Base-by-base conservation (phyloP, 2,113 vertebrate genomes). In the Pterocles burchelli region DNA sequence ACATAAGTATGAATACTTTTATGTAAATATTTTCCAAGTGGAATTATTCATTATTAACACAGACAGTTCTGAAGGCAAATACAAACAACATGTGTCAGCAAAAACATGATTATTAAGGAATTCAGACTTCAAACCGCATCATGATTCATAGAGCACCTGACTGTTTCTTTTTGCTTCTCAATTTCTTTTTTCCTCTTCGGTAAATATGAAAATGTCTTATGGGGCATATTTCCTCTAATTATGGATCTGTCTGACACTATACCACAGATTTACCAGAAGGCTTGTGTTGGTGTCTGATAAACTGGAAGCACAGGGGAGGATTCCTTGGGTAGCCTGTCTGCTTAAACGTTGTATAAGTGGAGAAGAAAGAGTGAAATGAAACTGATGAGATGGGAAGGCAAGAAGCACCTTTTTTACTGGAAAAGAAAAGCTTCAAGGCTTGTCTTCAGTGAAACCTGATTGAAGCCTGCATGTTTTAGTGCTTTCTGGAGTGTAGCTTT, bases 131-230 rank as follows among this genome's bases (percentile, higher is more conserved):
- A 91, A 73, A 94, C 84, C 81, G 61, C 84, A 76, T 13, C 17
- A 46, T 96, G 95, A 96, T 85, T 97, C 96, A 96, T 19, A 79
- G 45, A 89, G 33, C 81, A 97, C 96, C 84, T 95, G 94, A 91
- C 72, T 70, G 31, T 2, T 5, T 20, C 41, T 43, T 83, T 88
- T 77, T 61, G 4, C 13, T 61, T 74, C 52, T 82, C 9, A 11
- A 9, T 74, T 75, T 70, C 38, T 82, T 77, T 76, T 91, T 91
- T 57, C n/a, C 49, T 75, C 48, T 87, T 89, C 49, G 68, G 19
- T 92, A 88, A 85, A 65, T 81, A 81, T 12, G 20, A 92, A 90
- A 63, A 81, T 65, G 24, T 63, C 43, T 93, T 68, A 38, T 14
- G 24, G 54, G 17, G 20, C 22, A 13, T 63, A 88, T 87, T 80